Percentiles rank a stretch among this genome's conserved stretches.
phyloP scores from a whole-genome alignment of 2,113 vertebrate genomes.

The Orthochromis indermauri region DNA sequence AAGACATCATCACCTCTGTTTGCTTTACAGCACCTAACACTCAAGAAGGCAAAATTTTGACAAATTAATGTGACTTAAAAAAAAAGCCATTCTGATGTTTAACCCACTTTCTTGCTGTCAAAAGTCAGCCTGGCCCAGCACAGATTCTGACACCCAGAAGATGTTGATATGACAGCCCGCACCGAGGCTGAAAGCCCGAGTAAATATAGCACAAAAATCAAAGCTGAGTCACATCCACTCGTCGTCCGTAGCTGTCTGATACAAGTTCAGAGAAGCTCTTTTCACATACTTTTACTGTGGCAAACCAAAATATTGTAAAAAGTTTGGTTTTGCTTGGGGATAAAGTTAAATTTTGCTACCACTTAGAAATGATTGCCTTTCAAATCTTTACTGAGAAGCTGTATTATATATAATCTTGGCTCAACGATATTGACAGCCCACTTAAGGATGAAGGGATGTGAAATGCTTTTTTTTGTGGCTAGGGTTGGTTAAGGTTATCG shows the following conservation, averaged over 20 bases:
- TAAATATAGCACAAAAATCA: slow-evolving; percentile 48
- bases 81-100: background rate
- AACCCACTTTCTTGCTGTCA: slow-evolving; percentile 27
- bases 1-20: background rate
- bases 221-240: slow-evolving; percentile 7
- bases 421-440: background rate
- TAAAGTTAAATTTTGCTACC: background rate
- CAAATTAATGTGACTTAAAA: background rate
- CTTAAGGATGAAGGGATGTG: background rate
- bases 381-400: background rate
- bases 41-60: background rate
- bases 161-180: slow-evolving; percentile 27
- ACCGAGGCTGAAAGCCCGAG: background rate
- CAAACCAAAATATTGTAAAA: background rate
- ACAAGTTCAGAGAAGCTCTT: background rate
- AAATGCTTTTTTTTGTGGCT: background rate
- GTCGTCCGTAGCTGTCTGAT: slow-evolving; percentile 6
- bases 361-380: background rate
- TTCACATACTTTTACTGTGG: background rate
- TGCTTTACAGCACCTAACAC: background rate
- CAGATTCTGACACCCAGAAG: background rate
- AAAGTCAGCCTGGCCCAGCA: background rate
- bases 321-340: background rate
- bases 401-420: background rate
- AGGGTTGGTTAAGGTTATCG: background rate